A percentile compares a stretch with the other conserved stretches of the same genome.
These are phyloP conservation scores for Amblyornis subalaris DNA, from an alignment of 2,113 vertebrate species.

Conservation along the genomic window DNA sequence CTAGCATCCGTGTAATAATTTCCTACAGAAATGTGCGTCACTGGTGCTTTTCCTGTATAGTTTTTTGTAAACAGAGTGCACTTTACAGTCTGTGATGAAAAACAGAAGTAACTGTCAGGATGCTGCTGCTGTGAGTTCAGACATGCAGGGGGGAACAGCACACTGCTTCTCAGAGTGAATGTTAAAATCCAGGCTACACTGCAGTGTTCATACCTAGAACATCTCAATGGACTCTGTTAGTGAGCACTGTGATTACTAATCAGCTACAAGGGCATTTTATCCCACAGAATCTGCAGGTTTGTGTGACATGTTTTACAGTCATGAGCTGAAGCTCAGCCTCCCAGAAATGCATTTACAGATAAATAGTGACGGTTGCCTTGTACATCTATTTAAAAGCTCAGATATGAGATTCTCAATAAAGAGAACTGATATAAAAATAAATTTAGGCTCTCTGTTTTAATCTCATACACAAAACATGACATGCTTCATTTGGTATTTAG, in stretches of 20 bases:
- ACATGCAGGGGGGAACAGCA: not conserved
- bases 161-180: not conserved
- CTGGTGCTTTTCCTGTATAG: conserved; percentile 5
- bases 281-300: not conserved
- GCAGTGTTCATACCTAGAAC: not conserved
- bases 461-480: not conserved
- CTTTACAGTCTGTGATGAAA: not conserved
- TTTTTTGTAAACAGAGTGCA: not conserved
- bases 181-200: not conserved
- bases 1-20: not conserved
- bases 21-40: not conserved
- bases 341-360: not conserved
- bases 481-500: not conserved
- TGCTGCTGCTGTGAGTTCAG: not conserved
- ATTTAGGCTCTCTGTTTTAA: conserved; percentile 10
- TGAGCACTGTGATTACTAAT: not conserved
- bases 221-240: not conserved
- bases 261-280: not conserved
- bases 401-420: not conserved
- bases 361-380: not conserved
- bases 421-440: not conserved
- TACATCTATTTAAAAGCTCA: not conserved
- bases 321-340: not conserved
- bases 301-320: not conserved
- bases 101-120: conserved; percentile 3